Evolutionary conservation across 1,140 invertebrate genomes (phyloP).

Genomic region (Musca domestica): DNA sequence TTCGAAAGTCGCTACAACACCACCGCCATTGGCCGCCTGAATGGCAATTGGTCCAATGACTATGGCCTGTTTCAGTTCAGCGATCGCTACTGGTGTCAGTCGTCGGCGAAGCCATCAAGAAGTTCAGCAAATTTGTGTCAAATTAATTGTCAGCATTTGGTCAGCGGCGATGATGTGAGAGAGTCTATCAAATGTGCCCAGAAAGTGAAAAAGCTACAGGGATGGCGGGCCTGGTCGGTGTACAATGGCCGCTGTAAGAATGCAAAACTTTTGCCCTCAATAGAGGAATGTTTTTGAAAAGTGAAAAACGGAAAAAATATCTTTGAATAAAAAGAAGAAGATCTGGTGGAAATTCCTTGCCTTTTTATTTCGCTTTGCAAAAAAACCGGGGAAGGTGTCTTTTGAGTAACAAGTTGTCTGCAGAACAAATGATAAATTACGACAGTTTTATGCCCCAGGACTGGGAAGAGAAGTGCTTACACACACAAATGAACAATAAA

Average conservation of each 20-base stretch:
- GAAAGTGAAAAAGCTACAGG: constrained; percentile 13
- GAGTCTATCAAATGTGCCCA: constrained; percentile 18
- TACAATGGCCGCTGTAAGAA: constrained; percentile 10
- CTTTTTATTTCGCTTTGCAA: background rate
- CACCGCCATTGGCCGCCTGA: constrained; percentile 34
- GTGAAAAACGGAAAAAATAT: background rate
- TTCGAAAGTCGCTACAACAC: constrained; percentile 48
- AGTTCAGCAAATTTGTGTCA: constrained; percentile 6
- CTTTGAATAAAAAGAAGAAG: background rate
- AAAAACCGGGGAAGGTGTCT: background rate
- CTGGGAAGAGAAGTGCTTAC: background rate
- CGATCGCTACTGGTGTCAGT: constrained; percentile 46
- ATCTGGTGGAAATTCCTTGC: background rate
- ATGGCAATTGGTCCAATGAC: constrained; percentile 42
- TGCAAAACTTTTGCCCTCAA: background rate
- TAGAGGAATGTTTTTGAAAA: constrained; percentile 25
- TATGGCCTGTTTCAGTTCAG: constrained; percentile 51
- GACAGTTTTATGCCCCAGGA: constrained; percentile 14
- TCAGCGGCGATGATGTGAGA: background rate
- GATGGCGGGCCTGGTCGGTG: constrained; percentile 23
- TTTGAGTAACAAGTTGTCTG: too few relatives aligned
- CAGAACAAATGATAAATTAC: constrained; percentile 6
- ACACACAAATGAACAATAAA: background rate
- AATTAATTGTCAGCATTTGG: background rate
- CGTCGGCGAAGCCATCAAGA: constrained; percentile 36